phyloP scores from a whole-genome alignment of 92 coral and sea anemone genomes.

The Metridium senile region DNA sequence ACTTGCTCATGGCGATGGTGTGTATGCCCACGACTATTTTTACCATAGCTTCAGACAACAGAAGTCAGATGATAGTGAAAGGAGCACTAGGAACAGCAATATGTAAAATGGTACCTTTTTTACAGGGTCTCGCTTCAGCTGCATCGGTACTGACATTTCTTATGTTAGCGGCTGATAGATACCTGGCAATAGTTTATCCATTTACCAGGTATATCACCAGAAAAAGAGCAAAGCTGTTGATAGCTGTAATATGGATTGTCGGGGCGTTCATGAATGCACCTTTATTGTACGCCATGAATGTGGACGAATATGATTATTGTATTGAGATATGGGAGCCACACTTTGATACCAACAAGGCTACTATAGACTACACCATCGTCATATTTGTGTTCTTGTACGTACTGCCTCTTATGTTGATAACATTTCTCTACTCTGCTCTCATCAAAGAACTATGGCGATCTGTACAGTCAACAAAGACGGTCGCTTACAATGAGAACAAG shows the following conservation, averaged over 20 bases:
- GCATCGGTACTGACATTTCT: slow-evolving; percentile 50
- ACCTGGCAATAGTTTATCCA: slow-evolving; percentile 55
- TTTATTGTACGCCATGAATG: slow-evolving; percentile 42
- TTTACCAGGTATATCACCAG: slow-evolving; percentile 35
- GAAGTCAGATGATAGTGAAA: background rate
- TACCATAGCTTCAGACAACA: slow-evolving; percentile 18
- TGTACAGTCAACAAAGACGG: slow-evolving; percentile 24
- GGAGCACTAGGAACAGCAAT: slow-evolving; percentile 39
- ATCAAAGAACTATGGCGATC: slow-evolving; percentile 61
- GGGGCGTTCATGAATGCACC: slow-evolving; percentile 35
- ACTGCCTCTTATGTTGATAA: slow-evolving; percentile 38
- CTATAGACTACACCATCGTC: slow-evolving; percentile 20
- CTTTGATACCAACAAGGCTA: slow-evolving; percentile 12
- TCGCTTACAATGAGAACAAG: slow-evolving; percentile 39
- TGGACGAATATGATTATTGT: slow-evolving; percentile 1
- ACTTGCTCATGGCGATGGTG: slow-evolving; percentile 32
- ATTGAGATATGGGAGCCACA: slow-evolving; percentile 26
- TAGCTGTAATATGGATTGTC: slow-evolving; percentile 41
- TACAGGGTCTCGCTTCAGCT: slow-evolving; percentile 50
- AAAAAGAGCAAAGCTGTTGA: slow-evolving; percentile 23
- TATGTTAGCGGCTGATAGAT: slow-evolving; percentile 58
- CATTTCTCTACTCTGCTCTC: slow-evolving; percentile 54
- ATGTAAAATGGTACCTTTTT: slow-evolving; percentile 50
- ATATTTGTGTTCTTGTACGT: slow-evolving; percentile 54
- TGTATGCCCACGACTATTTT: slow-evolving; percentile 34